These are phyloP conservation scores for Agrochola litura DNA, from an alignment of 2,888 invertebrate species.

Conservation along the genomic window DNA sequence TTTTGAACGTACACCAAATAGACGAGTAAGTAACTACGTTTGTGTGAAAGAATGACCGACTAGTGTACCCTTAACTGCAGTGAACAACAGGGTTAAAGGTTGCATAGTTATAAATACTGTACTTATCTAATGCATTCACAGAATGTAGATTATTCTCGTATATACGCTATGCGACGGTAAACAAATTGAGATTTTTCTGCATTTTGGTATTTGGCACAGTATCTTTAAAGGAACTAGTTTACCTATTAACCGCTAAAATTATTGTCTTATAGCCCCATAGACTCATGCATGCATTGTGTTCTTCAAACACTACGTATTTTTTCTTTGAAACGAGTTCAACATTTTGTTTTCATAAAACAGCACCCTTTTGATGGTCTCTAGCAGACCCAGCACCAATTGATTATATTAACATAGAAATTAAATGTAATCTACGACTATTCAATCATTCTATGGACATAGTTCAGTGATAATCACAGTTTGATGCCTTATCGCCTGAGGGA, in stretches of 20 bases:
- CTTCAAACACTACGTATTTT: background rate
- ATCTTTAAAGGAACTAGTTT: background rate
- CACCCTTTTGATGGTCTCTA: background rate
- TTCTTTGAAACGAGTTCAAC: background rate
- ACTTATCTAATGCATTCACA: background rate
- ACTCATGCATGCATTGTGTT: background rate
- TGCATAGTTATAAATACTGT: conserved; percentile 12
- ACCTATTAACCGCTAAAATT: background rate
- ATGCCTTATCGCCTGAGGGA: conserved; percentile 22
- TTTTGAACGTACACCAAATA: too few species aligned
- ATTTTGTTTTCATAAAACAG: background rate
- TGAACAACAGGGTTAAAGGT: conserved; percentile 26
- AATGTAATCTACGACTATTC: conserved; percentile 1
- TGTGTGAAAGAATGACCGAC: too few species aligned
- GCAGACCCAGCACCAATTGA: background rate
- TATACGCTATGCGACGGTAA: background rate
- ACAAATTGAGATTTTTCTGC: background rate
- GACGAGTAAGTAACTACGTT: too few species aligned
- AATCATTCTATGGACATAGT: conserved; percentile 18
- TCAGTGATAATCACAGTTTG: conserved; percentile 18
- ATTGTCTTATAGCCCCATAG: too few species aligned
- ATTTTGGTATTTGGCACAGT: background rate
- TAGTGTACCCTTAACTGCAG: background rate
- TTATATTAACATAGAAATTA: background rate
- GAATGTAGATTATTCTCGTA: background rate